Base-by-base conservation (phyloP, 2,888 invertebrate genomes). In the Perithous albicinctus region DNA sequence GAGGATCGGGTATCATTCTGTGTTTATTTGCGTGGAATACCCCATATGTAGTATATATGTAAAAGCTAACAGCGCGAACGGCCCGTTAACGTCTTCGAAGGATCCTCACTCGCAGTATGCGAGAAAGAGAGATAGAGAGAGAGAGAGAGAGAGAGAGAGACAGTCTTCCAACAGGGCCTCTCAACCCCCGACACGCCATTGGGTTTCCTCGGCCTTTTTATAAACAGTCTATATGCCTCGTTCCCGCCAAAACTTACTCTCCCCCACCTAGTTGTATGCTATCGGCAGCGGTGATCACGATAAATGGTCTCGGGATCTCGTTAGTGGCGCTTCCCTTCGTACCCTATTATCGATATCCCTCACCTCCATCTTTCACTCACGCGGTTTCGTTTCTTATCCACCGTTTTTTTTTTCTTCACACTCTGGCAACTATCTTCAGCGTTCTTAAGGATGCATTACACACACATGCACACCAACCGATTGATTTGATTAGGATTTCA, bases 121-220 rank as follows among this genome's bases (percentile, higher is more conserved):
- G 61, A 48, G 51, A 38, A 67, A 63, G 59, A 38, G 46, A 70
- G 59, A 66, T 61, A 54, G 41, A 29, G 35, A 74, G 29, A 64
- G 29, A 43, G 8, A 48, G 43, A 32, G n/a, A n/a, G n/a, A n/a
- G n/a, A 67, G 48, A 73, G 66, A 73, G 54, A 48, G 82, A 84
- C 84, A 82, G 84, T 75, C 64, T 72, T 43, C 73, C 54, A 61
- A 51, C 72, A 77, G 79, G 54, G 76, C 74, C 77, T 80, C 84
- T 82, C 82, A 82, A 81, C 64, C 54, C 26, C 12, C 54, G 26
- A 23, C 54, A 26, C 54, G 6, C 12, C 54, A 54, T n/a, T 3
- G 2, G 2, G 54, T 10, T 26, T 48, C 5, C 54, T 54, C 54
- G 29, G 29, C 29, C 29, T 8, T 6, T 15, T 26, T 29, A 63